Evolutionary conservation across 53 echinoderm and acorn worm genomes (phyloP).

Genomic region (Stichopus horrens): DNA sequence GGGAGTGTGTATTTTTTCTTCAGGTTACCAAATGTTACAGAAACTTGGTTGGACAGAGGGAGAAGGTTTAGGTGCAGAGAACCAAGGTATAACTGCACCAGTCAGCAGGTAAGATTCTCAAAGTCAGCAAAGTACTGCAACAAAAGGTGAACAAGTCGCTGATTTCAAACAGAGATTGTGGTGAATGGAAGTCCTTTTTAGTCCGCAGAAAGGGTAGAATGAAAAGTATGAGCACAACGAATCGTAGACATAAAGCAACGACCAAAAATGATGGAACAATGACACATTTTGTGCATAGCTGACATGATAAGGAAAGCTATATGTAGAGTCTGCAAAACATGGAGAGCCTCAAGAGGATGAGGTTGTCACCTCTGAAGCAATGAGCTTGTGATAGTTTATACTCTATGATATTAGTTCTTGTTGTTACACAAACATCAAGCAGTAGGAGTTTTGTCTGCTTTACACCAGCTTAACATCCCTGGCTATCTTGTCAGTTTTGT

Average conservation of each 20-base stretch:
- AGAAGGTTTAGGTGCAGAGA: slow-evolving; percentile 74
- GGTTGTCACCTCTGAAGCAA: neutral
- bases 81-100: slow-evolving; percentile 88
- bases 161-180: too few relatives aligned
- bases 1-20: neutral
- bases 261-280: neutral
- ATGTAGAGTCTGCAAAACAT: neutral
- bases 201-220: too few relatives aligned
- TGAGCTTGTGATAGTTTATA: neutral
- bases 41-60: slow-evolving; percentile 98
- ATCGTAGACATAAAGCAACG: too few relatives aligned
- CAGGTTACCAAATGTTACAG: slow-evolving; percentile 98
- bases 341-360: neutral
- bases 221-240: too few relatives aligned
- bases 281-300: neutral
- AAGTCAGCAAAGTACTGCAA: neutral
- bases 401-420: neutral
- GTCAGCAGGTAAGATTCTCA: slow-evolving; percentile 74
- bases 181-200: too few relatives aligned
- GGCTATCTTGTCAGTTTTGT: neutral
- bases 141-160: too few relatives aligned
- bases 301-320: neutral
- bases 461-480: too few relatives aligned
- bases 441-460: neutral
- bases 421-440: neutral